Percentiles rank a stretch among this genome's conserved stretches.
Conservation (phyloP, 2,797 vertebrate genomes). For the Poecilia gillii region DNA sequence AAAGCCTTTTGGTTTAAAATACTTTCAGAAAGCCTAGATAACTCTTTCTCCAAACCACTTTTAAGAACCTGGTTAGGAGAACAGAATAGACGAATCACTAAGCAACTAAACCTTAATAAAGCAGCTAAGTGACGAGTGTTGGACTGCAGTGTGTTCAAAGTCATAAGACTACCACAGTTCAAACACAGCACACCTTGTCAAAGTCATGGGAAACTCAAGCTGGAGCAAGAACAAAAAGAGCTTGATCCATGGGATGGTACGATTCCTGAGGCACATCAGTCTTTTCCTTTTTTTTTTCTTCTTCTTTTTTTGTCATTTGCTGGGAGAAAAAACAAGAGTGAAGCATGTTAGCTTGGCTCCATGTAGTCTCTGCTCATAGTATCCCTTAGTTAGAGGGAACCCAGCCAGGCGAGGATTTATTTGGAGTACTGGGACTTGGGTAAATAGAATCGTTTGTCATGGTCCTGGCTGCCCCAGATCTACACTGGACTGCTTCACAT, state of each 20-base stretch:
- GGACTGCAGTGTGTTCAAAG: constrained; percentile 45
- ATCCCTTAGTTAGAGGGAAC: constrained; percentile 73
- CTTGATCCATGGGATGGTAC: constrained; percentile 80
- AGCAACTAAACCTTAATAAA: constrained; percentile 43
- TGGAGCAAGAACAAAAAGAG: constrained; percentile 76
- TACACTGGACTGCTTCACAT: constrained; percentile 63
- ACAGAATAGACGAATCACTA: constrained; percentile 8
- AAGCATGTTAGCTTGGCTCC: constrained; percentile 72
- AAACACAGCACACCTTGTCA: constrained; percentile 73
- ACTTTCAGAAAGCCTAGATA: background rate
- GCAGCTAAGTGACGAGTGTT: constrained; percentile 38
- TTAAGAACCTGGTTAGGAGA: background rate
- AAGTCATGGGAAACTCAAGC: constrained; percentile 82
- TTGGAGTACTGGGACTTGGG: constrained; percentile 72
- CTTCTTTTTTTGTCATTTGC: constrained; percentile 40
- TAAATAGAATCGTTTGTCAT: constrained; percentile 81
- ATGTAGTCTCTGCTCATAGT: constrained; percentile 76
- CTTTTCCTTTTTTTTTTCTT: constrained; percentile 58
- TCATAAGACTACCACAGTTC: constrained; percentile 73
- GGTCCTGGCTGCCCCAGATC: constrained; percentile 55
- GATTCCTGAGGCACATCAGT: constrained; percentile 74
- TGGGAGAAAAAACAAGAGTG: constrained; percentile 71
- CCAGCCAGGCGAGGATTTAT: constrained; percentile 74
- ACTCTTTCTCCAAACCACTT: background rate
- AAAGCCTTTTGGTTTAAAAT: background rate